Percentiles rank a stretch among this genome's conserved stretches.
These are phyloP conservation scores for Patella depressa DNA, from an alignment of 2,888 invertebrate genomes.

Conservation along the genomic window DNA sequence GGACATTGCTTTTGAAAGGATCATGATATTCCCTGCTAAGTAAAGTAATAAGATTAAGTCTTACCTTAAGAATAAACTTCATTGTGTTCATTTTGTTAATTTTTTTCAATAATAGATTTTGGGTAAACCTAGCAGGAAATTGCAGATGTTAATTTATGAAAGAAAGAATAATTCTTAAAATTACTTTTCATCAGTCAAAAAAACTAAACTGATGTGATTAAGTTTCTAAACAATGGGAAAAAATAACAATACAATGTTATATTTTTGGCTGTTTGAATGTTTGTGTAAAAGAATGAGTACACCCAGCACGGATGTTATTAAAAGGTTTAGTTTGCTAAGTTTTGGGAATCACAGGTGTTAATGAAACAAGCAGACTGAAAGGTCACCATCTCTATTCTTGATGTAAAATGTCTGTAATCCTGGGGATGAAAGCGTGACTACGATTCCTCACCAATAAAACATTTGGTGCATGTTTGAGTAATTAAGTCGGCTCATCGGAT, in stretches of 20 bases:
- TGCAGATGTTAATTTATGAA: too few relatives aligned
- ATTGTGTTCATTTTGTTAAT: too few relatives aligned
- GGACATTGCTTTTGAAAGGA: too few relatives aligned
- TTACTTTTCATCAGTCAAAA: too few relatives aligned
- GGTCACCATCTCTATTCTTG: slow-evolving; percentile 13
- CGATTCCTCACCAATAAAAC: slow-evolving; percentile 27
- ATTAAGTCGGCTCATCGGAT: slow-evolving; percentile 28
- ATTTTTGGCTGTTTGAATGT: slow-evolving; percentile 10
- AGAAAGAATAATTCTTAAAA: too few relatives aligned
- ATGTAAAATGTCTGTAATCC: slow-evolving; percentile 11
- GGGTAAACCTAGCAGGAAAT: too few relatives aligned
- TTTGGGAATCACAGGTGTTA: slow-evolving; percentile 10
- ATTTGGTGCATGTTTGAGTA: slow-evolving; percentile 36
- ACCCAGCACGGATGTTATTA: slow-evolving; percentile 10
- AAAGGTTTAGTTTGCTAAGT: slow-evolving; percentile 10
- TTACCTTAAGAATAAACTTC: too few relatives aligned
- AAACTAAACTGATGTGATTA: not conserved
- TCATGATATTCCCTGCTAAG: too few relatives aligned
- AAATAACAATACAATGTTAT: slow-evolving; percentile 7
- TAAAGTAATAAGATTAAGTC: too few relatives aligned
- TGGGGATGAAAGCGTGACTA: slow-evolving; percentile 10
- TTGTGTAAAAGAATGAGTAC: slow-evolving; percentile 10
- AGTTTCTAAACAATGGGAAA: slow-evolving; percentile 1
- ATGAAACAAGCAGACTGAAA: slow-evolving; percentile 13
- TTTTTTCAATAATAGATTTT: too few relatives aligned